Base-by-base conservation (phyloP, 2,888 invertebrate genomes). In the Timema cristinae region DNA sequence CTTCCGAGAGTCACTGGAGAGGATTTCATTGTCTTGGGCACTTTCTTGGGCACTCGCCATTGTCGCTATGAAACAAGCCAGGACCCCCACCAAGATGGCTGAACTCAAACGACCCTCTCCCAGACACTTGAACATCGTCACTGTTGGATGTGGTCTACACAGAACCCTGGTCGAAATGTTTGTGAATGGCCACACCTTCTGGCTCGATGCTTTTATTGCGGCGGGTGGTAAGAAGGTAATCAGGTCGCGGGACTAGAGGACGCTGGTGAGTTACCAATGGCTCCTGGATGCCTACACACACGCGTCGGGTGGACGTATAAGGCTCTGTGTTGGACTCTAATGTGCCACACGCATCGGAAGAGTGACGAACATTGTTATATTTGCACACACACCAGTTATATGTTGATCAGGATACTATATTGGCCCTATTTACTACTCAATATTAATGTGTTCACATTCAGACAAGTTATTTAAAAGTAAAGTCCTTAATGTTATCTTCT, bases 141-240 rank as follows among this genome's bases (percentile, higher is more conserved):
- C 32, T 32, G 1, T 32, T 32, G 49, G 47, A 15, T 13, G 51
- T 56, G 59, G 52, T 51, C 47, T 15, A 13, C 49, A 11, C 47
- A 48, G 47, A 49, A n/a, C n/a, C 48, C n/a, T 5, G 32, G 50
- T 49, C 47, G 50, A 51, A 15, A 32, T 50, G 50, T 51, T 50
- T 56, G 15, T 73, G 73, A 72, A 51, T 72, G 74, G 75, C 76
- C 76, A 73, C 75, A 71, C 73, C 75, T 74, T 69, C 75, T 73
- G 73, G 73, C 73, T 70, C 56, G 50, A 49, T 59, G 54, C 73
- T 75, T 76, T 74, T 76, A 76, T 75, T 70, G 72, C 56, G 16
- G 47, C n/a, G 49, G 50, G 8, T n/a, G 7, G 61, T 32, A 69
- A 69, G 11, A 69, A 51, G 69, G 69, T 69, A 32, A 69, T 13